A percentile compares a stretch with the other conserved stretches of the same genome.
phyloP scores from a whole-genome alignment of 2,113 vertebrate genomes.

The Panthera tigris region DNA sequence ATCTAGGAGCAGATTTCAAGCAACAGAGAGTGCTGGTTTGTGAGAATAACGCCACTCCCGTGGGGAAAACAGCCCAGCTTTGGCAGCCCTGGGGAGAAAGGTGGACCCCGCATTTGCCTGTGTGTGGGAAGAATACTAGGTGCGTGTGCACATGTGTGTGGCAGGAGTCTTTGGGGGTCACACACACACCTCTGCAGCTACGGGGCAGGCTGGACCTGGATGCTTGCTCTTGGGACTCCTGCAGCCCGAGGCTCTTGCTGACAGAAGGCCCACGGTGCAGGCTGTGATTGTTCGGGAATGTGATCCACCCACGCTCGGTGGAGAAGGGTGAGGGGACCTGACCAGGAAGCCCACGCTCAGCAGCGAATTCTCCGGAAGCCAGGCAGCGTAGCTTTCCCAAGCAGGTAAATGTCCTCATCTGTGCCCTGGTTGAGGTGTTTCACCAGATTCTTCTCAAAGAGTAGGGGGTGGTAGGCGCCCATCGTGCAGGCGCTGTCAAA shows the following conservation, averaged over 20 bases:
- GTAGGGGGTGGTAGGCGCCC: slow-evolving; percentile 88
- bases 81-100: neutral
- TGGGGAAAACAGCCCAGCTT: neutral
- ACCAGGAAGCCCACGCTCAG: neutral
- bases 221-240: neutral
- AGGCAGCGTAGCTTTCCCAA: slow-evolving; percentile 84
- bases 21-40: neutral
- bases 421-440: slow-evolving; percentile 85
- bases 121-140: neutral
- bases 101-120: neutral
- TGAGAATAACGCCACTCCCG: neutral
- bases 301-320: neutral
- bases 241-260: neutral
- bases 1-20: neutral
- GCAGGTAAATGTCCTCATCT: slow-evolving; percentile 82
- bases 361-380: slow-evolving; percentile 83
- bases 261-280: neutral
- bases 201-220: neutral
- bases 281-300: neutral
- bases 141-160: neutral
- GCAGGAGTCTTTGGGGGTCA: neutral
- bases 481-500: slow-evolving; percentile 86
- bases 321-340: neutral
- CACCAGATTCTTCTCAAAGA: slow-evolving; percentile 89
- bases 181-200: neutral